phyloP scores from a whole-genome alignment of 2,888 invertebrate species.

The Cephus runcator region DNA sequence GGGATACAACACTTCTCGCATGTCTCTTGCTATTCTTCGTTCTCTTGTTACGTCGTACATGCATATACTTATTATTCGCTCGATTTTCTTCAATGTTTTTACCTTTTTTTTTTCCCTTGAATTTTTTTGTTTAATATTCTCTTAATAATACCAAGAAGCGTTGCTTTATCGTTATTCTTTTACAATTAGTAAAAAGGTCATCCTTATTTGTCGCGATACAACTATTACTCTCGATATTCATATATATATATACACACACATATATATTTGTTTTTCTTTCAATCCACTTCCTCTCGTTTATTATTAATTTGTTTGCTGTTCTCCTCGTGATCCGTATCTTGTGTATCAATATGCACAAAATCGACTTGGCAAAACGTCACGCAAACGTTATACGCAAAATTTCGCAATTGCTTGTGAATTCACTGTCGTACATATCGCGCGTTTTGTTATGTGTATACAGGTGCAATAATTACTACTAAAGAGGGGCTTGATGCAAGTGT shows the following conservation, averaged over 20 bases:
- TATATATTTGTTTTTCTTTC: neutral
- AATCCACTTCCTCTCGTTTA: neutral
- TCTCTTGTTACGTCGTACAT: slow-evolving; percentile 25
- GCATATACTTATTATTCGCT: slow-evolving; percentile 24
- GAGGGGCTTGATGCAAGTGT: slow-evolving; percentile 57
- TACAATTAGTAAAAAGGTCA: slow-evolving; percentile 59
- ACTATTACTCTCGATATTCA: slow-evolving; percentile 43
- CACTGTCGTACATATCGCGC: slow-evolving; percentile 28
- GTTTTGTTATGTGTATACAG: slow-evolving; percentile 21
- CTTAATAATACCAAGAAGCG: slow-evolving; percentile 48
- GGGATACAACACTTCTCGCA: neutral
- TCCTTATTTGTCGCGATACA: slow-evolving; percentile 51
- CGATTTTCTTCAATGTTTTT: neutral
- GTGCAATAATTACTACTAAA: neutral
- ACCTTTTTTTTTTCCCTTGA: slow-evolving; percentile 42
- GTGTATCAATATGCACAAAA: neutral
- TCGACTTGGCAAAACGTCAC: neutral
- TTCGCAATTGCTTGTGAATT: neutral
- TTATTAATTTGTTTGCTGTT: neutral
- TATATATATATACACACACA: neutral
- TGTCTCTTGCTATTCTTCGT: neutral
- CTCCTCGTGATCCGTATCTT: neutral
- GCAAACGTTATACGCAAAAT: neutral
- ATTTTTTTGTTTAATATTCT: slow-evolving; percentile 30
- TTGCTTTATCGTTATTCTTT: slow-evolving; percentile 47